Evolutionary conservation across 2,113 vertebrate genomes (phyloP).

Genomic region (Sylvia atricapilla): DNA sequence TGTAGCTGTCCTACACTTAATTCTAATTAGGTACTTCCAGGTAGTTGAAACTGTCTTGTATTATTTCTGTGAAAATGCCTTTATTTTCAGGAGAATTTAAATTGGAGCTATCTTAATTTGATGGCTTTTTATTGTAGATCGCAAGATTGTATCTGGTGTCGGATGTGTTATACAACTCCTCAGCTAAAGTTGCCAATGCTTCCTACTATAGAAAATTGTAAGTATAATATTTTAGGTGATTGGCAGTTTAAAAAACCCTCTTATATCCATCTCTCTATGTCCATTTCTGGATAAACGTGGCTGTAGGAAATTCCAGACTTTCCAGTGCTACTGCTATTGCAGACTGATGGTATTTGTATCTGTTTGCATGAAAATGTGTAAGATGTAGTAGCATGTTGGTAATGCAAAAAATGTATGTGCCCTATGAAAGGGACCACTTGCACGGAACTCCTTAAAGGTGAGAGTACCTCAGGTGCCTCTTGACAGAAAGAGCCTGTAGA

Average conservation of each 20-base stretch:
- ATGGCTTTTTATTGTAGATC: slow-evolving; percentile 78
- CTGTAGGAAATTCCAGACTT: neutral
- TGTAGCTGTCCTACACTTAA: neutral
- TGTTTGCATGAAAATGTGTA: neutral
- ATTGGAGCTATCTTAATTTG: neutral
- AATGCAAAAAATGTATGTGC: neutral
- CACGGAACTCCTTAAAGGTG: neutral
- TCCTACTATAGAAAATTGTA: slow-evolving; percentile 99
- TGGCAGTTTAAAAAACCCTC: neutral
- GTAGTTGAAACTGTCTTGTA: neutral
- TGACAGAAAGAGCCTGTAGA: neutral
- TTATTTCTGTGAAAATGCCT: neutral
- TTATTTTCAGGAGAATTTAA: neutral
- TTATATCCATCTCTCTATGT: neutral
- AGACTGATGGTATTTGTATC: neutral
- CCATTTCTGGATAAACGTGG: neutral
- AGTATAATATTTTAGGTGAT: slow-evolving; percentile 69
- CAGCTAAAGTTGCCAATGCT: slow-evolving; percentile 97
- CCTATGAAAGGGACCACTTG: neutral
- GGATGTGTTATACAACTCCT: slow-evolving; percentile 97
- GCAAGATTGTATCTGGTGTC: slow-evolving; percentile 97
- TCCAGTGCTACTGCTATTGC: neutral
- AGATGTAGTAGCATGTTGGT: neutral
- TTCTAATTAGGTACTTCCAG: neutral
- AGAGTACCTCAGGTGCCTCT: neutral